phyloP scores from a whole-genome alignment of 2,797 vertebrate genomes.

The Rhinella marina region DNA sequence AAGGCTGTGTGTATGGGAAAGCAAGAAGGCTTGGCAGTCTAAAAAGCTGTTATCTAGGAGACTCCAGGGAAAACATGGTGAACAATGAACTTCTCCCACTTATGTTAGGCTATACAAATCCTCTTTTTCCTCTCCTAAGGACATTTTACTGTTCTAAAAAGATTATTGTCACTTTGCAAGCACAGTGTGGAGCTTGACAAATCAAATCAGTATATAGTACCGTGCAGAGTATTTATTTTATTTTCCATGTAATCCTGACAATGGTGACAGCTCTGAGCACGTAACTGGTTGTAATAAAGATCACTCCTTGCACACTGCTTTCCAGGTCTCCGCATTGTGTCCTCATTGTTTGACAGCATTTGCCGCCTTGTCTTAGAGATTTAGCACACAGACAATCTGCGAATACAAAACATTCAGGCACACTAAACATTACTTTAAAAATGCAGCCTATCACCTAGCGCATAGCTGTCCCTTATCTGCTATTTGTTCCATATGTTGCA shows the following conservation, averaged over 20 bases:
- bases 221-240: background rate
- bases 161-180: slow-evolving; percentile 6
- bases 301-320: background rate
- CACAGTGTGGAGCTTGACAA: slow-evolving; percentile 9
- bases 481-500: background rate
- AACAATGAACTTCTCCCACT: slow-evolving; percentile 1
- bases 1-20: slow-evolving; percentile 3
- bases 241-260: background rate
- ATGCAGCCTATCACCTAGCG: background rate
- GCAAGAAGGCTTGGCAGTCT: background rate
- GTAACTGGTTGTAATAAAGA: background rate
- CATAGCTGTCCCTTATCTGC: background rate
- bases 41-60: slow-evolving; percentile 10
- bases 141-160: slow-evolving; percentile 19
- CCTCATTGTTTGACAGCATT: background rate
- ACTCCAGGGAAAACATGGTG: background rate
- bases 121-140: slow-evolving; percentile 8
- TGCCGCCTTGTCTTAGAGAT: slow-evolving; percentile 21
- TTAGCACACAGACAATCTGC: background rate
- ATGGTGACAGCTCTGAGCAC: background rate
- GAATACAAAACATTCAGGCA: slow-evolving; percentile 15
- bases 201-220: background rate
- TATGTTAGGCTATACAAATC: slow-evolving; percentile 5
- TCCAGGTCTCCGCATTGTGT: background rate
- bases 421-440: background rate